phyloP scores from a whole-genome alignment of 2,888 invertebrate genomes.

The Eurois occulta region DNA sequence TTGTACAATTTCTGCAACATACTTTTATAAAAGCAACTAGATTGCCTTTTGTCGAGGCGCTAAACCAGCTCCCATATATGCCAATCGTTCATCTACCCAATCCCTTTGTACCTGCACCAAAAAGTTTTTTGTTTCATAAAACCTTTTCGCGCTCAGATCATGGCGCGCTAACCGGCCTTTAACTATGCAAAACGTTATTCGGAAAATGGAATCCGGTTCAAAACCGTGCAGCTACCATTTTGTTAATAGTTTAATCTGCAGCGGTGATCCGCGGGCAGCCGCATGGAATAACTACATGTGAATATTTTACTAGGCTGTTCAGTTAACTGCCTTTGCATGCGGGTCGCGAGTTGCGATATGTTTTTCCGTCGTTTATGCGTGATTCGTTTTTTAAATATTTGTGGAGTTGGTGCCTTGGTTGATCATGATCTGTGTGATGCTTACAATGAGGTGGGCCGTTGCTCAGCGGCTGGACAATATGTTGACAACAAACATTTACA shows the following conservation, averaged over 20 bases:
- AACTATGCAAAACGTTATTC: slow-evolving; percentile 76
- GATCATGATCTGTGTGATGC: neutral
- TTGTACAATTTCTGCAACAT: neutral
- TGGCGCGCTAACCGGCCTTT: slow-evolving; percentile 68
- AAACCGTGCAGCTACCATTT: slow-evolving; percentile 76
- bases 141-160: slow-evolving; percentile 62
- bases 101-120: slow-evolving; percentile 46
- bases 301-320: slow-evolving; percentile 80
- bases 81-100: slow-evolving; percentile 15
- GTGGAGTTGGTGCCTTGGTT: slow-evolving; percentile 2
- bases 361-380: slow-evolving; percentile 50
- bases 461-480: neutral
- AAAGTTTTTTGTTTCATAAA: slow-evolving; percentile 61
- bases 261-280: slow-evolving; percentile 79
- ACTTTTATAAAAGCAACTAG: neutral
- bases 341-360: slow-evolving; percentile 44
- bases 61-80: neutral
- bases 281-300: slow-evolving; percentile 80
- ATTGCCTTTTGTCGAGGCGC: neutral
- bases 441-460: neutral
- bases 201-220: slow-evolving; percentile 68
- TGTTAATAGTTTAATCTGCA: slow-evolving; percentile 88
- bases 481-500: no score
- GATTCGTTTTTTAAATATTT: slow-evolving; percentile 30
- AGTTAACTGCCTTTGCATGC: slow-evolving; percentile 62